Base-by-base conservation (phyloP, 1,140 invertebrate species). In the Drosophila lowei region DNA sequence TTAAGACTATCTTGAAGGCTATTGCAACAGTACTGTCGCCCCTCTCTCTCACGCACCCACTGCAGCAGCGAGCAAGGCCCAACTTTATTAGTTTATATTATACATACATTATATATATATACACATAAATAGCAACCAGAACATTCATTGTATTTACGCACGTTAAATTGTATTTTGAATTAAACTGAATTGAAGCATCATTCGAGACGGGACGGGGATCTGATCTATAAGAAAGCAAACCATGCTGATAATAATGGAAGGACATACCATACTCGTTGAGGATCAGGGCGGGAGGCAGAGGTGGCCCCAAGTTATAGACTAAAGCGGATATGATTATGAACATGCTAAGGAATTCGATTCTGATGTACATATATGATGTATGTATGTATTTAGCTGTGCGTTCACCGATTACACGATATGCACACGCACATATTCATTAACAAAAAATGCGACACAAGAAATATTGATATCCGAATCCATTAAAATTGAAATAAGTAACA, bases 401-500 rank as follows among this genome's bases (percentile, higher is more conserved):
- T 75, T 75, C 71, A 74, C 38, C n/a, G n/a, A n/a, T n/a, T n/a
- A n/a, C n/a, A n/a, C n/a, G n/a, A n/a, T n/a, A n/a, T n/a, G 59
- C 61, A 30, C 53, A 9, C 28, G 60, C 23, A 52, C 58, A 70
- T 48, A 65, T 74, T 74, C 61, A 74, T 53, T 50, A 58, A 74
- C 47, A 9, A 74, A 75, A 64, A 55, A 62, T 74, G 54, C 70
- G 61, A 73, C 61, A 66, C 62, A 66, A 66, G 43, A 66, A 74
- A 66, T 63, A 73, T 62, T 50, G 53, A 63, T 42, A 64, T 73
- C 56, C 56, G 67, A 85, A 84, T 72, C 68, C 64, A 86, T 77
- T 80, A 77, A 55, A 77, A 80, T 86, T 55, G 72, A 85, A 73
- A 61, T 86, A 85, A 86, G 81, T 71, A 77, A 86, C 74, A 71